Conservation (phyloP, 2,888 invertebrate genomes). For the Dicranocentrus wangi region DNA sequence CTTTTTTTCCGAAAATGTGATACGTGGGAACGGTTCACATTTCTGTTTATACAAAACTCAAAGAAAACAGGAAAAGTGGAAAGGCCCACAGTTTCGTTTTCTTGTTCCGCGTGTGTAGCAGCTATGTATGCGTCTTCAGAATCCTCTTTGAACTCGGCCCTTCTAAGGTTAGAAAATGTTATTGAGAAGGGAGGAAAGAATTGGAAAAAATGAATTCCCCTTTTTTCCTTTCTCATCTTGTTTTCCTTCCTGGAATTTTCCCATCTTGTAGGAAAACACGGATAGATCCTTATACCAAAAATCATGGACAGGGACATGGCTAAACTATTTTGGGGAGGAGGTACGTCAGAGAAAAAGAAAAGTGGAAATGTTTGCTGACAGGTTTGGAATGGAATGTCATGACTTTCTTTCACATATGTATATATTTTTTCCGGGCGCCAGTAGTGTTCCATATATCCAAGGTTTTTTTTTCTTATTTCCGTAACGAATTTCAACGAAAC, state of each 20-base stretch:
- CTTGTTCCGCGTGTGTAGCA: too few species aligned
- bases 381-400: constrained; percentile 40
- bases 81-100: too few species aligned
- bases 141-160: constrained; percentile 39
- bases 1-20: too few species aligned
- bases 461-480: too few species aligned
- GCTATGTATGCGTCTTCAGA: too few species aligned
- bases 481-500: too few species aligned
- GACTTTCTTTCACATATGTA: constrained; percentile 29
- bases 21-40: constrained; percentile 34
- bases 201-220: constrained; percentile 33
- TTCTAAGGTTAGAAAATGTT: neutral
- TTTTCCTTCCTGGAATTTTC: constrained; percentile 31
- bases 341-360: constrained; percentile 37
- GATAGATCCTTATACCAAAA: too few species aligned
- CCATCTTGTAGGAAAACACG: too few species aligned
- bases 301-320: too few species aligned
- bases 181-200: neutral
- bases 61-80: constrained; percentile 30
- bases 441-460: too few species aligned
- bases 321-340: too few species aligned
- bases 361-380: constrained; percentile 51
- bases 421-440: too few species aligned
- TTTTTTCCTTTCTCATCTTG: constrained; percentile 23
- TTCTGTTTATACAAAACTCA: constrained; percentile 31